A percentile compares a stretch with the other conserved stretches of the same genome.
Conservation (phyloP, 2,888 invertebrate genomes). For the Melanchra persicariae region DNA sequence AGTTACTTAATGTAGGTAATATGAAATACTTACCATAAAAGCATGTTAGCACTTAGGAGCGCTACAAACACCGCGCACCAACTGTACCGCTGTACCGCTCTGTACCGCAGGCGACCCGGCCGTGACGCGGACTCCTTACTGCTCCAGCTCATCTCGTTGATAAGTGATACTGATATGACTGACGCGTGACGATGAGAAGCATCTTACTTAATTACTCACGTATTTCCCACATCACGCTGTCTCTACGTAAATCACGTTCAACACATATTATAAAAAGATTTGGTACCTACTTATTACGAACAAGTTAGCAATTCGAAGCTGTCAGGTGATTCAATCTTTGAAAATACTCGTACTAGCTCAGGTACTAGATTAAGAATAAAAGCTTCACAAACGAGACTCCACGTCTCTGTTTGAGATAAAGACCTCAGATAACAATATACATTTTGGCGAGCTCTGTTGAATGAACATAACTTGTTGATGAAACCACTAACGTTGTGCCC, state of each 20-base stretch:
- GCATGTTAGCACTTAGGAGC: constrained; percentile 4
- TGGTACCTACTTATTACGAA: background rate
- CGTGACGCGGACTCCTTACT: too few species aligned
- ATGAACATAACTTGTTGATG: background rate
- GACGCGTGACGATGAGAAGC: too few species aligned
- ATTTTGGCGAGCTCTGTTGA: background rate
- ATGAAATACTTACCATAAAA: too few species aligned
- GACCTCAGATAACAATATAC: background rate
- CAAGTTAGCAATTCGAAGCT: background rate
- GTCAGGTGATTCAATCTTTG: background rate
- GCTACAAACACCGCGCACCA: too few species aligned
- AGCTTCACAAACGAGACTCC: background rate
- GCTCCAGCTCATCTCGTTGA: background rate
- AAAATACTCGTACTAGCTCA: too few species aligned
- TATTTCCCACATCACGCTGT: background rate
- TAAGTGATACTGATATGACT: too few species aligned
- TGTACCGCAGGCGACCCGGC: background rate
- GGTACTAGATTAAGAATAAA: too few species aligned
- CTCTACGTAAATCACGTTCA: constrained; percentile 4
- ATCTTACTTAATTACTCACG: background rate
- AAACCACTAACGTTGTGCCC: constrained; percentile 9
- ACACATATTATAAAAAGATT: background rate
- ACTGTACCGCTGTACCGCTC: background rate
- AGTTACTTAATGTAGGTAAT: background rate
- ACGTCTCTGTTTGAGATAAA: background rate